phyloP scores from a whole-genome alignment of 1,140 invertebrate species.

The Orchestia grillus region DNA sequence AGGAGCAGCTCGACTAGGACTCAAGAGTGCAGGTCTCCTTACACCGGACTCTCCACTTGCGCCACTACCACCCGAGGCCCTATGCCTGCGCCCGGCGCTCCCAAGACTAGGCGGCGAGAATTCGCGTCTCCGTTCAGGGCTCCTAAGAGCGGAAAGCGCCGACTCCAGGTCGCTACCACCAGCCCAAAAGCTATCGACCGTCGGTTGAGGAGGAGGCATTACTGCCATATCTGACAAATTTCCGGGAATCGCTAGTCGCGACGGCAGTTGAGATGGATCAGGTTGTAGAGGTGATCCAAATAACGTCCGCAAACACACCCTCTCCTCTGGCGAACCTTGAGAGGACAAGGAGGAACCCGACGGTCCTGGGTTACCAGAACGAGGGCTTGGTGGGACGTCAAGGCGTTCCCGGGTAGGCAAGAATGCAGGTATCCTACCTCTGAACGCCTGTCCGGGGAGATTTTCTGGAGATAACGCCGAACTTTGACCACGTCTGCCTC shows the following conservation, averaged over 20 bases:
- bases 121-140: background rate
- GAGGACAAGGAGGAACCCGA: background rate
- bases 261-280: background rate
- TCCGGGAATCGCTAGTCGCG: background rate
- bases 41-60: background rate
- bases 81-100: background rate
- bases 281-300: background rate
- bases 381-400: background rate
- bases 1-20: background rate
- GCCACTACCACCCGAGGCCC: background rate
- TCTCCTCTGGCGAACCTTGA: background rate
- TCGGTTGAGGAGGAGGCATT: background rate
- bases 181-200: background rate
- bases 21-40: background rate
- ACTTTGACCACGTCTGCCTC: background rate
- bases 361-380: background rate
- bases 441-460: background rate
- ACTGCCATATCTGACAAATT: background rate
- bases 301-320: background rate
- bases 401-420: background rate
- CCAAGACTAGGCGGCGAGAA: background rate
- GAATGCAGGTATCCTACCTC: background rate
- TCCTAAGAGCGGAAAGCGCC: background rate
- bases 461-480: background rate
- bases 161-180: too few species aligned